Conservation (phyloP, 2,113 vertebrate species). For the Butorides virescens region DNA sequence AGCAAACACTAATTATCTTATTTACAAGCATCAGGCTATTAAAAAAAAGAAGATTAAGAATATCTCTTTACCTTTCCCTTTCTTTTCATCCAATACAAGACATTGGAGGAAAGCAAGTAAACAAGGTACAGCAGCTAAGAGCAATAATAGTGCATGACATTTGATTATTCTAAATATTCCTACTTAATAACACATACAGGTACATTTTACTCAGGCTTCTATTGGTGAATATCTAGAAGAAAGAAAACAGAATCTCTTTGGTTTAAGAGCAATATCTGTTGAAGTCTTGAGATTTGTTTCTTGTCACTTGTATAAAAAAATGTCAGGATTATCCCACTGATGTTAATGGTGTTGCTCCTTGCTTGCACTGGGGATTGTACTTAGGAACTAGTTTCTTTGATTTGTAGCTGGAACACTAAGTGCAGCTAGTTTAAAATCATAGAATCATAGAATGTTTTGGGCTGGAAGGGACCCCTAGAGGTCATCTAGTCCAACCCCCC, state of each 20-base stretch:
- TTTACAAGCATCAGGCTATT: slow-evolving; percentile 42
- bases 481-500: no score
- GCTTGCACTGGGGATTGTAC: neutral
- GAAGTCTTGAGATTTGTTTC: neutral
- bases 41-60: slow-evolving; percentile 15
- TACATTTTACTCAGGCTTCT: slow-evolving; percentile 7
- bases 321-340: neutral
- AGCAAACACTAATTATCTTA: slow-evolving; percentile 31
- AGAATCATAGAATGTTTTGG: no score
- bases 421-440: neutral
- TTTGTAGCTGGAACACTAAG: neutral
- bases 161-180: slow-evolving; percentile 6
- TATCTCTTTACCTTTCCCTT: neutral
- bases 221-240: neutral
- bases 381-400: neutral
- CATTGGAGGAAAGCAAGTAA: slow-evolving; percentile 1
- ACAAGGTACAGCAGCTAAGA: neutral
- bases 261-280: neutral
- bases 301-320: neutral
- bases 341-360: neutral
- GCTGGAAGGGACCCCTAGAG: no score
- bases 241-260: neutral
- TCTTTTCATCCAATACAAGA: slow-evolving; percentile 5
- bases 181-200: neutral
- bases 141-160: neutral